These are phyloP conservation scores for Theretra japonica DNA, from an alignment of 2,888 invertebrate genomes.

Conservation along the genomic window DNA sequence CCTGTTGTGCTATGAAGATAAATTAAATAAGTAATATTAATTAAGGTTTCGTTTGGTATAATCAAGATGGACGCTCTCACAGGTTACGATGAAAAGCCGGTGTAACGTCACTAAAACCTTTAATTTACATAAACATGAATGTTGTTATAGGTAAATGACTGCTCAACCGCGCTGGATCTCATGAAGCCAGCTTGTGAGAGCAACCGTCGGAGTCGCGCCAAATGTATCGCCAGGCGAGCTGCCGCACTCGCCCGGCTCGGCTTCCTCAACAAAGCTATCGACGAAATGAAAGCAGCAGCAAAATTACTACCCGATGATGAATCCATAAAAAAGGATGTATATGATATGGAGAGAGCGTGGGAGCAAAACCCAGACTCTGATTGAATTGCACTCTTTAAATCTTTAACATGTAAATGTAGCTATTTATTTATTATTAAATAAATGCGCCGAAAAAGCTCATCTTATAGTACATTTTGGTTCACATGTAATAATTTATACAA, in stretches of 20 bases:
- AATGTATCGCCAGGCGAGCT: constrained; percentile 90
- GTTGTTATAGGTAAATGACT: constrained; percentile 77
- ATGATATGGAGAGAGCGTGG: constrained; percentile 91
- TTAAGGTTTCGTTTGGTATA: too few relatives aligned
- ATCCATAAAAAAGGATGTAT: constrained; percentile 85
- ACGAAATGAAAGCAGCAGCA: constrained; percentile 90
- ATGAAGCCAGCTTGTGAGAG: constrained; percentile 89
- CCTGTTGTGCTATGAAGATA: too few relatives aligned
- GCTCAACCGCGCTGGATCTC: constrained; percentile 89
- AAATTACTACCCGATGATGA: constrained; percentile 87
- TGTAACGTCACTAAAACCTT: neutral
- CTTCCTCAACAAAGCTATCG: constrained; percentile 87
- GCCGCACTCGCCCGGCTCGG: constrained; percentile 89
- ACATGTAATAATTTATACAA: neutral
- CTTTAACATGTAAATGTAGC: neutral
- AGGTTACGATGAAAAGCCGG: neutral
- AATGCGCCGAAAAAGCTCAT: constrained; percentile 15
- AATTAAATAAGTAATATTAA: too few relatives aligned
- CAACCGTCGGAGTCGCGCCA: constrained; percentile 88
- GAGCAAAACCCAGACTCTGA: constrained; percentile 89
- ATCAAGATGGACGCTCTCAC: too few relatives aligned
- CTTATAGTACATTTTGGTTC: constrained; percentile 14
- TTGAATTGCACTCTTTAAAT: constrained; percentile 41
- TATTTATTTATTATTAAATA: constrained; percentile 21
- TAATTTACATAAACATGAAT: neutral